A percentile compares a stretch with the other conserved stretches of the same genome.
Conservation (phyloP, 1,140 invertebrate genomes). For the Diploscapter pachys region DNA sequence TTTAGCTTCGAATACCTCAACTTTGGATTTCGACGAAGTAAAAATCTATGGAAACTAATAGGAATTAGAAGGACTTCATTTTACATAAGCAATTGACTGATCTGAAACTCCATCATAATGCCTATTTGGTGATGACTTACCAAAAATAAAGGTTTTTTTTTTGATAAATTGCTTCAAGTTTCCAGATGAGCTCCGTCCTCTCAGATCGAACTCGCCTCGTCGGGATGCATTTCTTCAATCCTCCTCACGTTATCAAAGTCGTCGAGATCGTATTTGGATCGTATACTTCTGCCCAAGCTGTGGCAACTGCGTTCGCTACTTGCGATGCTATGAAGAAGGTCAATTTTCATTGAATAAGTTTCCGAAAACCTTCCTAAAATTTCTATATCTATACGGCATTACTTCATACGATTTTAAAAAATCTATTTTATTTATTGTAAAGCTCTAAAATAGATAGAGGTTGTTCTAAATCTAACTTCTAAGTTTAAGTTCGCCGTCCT, state of each 20-base stretch:
- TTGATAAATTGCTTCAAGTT: not conserved
- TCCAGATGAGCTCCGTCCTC: slow-evolving; percentile 57
- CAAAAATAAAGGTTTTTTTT: not conserved
- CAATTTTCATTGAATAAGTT: no score
- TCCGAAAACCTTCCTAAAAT: no score
- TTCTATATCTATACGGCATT: no score
- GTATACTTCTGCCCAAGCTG: slow-evolving; percentile 57
- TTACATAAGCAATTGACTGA: no score
- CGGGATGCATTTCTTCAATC: slow-evolving; percentile 61
- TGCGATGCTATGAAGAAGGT: slow-evolving; percentile 58
- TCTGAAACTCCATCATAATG: no score
- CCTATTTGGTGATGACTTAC: no score
- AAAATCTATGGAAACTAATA: not conserved
- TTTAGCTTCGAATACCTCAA: slow-evolving; percentile 60
- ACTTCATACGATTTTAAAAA: no score
- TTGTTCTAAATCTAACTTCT: no score
- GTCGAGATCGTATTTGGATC: slow-evolving; percentile 59
- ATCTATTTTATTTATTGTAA: no score
- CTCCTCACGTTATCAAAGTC: slow-evolving; percentile 59
- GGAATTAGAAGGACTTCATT: no score
- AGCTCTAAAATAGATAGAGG: no score
- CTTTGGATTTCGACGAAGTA: slow-evolving; percentile 59
- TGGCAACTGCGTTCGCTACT: slow-evolving; percentile 59
- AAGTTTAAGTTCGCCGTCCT: slow-evolving; percentile 51
- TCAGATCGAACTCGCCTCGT: slow-evolving; percentile 53